phyloP scores from a whole-genome alignment of 2,888 invertebrate genomes.

The Sceliomorpha sp. region DNA sequence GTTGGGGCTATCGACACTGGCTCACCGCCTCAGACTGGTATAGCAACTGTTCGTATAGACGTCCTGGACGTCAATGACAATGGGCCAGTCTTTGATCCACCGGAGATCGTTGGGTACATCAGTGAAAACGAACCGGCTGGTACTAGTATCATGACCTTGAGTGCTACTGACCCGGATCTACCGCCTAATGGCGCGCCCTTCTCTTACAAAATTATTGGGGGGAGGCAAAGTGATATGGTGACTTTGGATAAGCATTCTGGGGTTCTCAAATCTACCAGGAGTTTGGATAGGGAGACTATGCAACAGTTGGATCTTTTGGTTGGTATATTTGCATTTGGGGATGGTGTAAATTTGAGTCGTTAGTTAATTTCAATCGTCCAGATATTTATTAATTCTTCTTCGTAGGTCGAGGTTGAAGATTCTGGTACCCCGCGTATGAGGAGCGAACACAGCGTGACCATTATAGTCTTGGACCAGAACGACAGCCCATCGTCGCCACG shows the following conservation, averaged over 20 bases:
- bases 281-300: constrained; percentile 90
- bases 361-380: neutral
- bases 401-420: constrained; percentile 90
- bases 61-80: constrained; percentile 96
- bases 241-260: constrained; percentile 91
- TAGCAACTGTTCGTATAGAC: constrained; percentile 89
- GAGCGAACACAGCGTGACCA: constrained; percentile 88
- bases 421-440: constrained; percentile 91
- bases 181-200: constrained; percentile 96
- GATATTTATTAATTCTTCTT: constrained; percentile 3
- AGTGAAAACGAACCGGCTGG: constrained; percentile 93
- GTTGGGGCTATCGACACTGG: constrained; percentile 95
- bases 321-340: no score
- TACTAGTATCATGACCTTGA: constrained; percentile 90
- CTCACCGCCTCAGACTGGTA: constrained; percentile 94
- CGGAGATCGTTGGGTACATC: constrained; percentile 88
- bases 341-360: no score
- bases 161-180: constrained; percentile 93
- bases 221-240: constrained; percentile 88
- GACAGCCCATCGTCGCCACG: constrained; percentile 93
- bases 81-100: constrained; percentile 90
- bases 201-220: constrained; percentile 89
- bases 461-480: constrained; percentile 92
- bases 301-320: constrained; percentile 87
- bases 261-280: constrained; percentile 88